phyloP scores from a whole-genome alignment of 64 coral and sea anemone species.

The Acropora yongei region DNA sequence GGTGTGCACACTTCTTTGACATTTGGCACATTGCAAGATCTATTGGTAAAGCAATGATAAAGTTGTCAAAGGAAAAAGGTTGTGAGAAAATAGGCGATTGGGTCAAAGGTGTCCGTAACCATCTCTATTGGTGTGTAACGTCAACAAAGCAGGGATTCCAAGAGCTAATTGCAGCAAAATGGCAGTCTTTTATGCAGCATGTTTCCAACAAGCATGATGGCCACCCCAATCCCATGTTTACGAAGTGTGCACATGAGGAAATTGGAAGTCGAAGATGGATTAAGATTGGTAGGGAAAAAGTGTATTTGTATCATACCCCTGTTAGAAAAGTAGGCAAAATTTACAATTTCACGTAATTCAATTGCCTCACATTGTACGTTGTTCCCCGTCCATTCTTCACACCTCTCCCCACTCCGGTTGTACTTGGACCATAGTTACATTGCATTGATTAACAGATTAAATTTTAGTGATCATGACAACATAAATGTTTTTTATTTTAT shows the following conservation, averaged over 20 bases:
- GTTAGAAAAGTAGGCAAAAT: too few relatives aligned
- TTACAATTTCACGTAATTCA: too few relatives aligned
- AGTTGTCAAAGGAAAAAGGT: slow-evolving; percentile 7
- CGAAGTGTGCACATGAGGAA: neutral
- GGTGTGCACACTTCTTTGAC: slow-evolving; percentile 7
- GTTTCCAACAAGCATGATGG: neutral
- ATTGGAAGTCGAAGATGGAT: neutral
- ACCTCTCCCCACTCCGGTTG: too few relatives aligned
- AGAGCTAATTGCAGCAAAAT: slow-evolving; percentile 24
- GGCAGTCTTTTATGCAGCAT: slow-evolving; percentile 25
- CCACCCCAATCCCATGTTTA: neutral
- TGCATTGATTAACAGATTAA: too few relatives aligned
- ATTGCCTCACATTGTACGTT: too few relatives aligned
- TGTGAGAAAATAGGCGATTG: slow-evolving; percentile 4
- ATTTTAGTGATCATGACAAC: too few relatives aligned
- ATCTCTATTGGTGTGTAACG: slow-evolving; percentile 32
- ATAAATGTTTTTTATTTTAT: too few relatives aligned
- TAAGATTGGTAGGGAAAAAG: neutral
- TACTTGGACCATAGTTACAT: too few relatives aligned
- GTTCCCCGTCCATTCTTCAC: too few relatives aligned
- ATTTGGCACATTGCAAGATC: slow-evolving; percentile 28
- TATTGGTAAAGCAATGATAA: slow-evolving; percentile 27
- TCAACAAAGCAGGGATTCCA: slow-evolving; percentile 14
- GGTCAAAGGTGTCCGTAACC: slow-evolving; percentile 10
- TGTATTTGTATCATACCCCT: neutral